Evolutionary conservation across 2,888 invertebrate genomes (phyloP).

Genomic region (Ennomos erosarius): DNA sequence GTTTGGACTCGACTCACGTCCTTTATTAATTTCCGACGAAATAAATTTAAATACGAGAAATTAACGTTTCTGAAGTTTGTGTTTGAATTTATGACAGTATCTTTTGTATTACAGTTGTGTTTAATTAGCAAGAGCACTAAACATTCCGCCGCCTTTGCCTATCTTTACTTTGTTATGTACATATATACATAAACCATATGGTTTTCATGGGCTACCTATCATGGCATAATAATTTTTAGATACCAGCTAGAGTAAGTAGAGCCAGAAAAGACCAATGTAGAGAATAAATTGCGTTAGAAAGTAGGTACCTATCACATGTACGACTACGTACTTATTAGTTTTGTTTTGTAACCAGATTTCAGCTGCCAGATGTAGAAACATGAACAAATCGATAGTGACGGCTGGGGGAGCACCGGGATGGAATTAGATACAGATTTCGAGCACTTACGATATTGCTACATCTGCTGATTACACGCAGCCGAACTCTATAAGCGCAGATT

Average conservation of each 20-base stretch:
- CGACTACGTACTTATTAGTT: no score
- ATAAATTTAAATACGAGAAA: constrained; percentile 67
- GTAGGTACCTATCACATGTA: no score
- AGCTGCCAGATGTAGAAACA: constrained; percentile 24
- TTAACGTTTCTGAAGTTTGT: constrained; percentile 49
- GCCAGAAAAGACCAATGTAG: no score
- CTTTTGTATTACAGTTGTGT: constrained; percentile 26
- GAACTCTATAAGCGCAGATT: constrained; percentile 5
- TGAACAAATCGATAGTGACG: constrained; percentile 46
- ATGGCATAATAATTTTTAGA: no score
- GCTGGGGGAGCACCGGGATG: constrained; percentile 43
- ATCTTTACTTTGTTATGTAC: constrained; percentile 5
- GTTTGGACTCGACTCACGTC: constrained; percentile 57
- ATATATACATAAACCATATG: no score
- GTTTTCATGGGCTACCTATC: no score
- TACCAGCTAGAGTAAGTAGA: no score
- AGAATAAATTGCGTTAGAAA: no score
- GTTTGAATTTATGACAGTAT: constrained; percentile 40
- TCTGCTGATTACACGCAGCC: constrained; percentile 42
- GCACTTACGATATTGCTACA: constrained; percentile 56
- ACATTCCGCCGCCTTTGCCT: constrained; percentile 7
- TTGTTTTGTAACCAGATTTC: background rate
- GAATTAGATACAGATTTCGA: constrained; percentile 48
- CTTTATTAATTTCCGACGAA: constrained; percentile 67
- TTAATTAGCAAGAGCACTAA: constrained; percentile 23